Base-by-base conservation (phyloP, 2,797 vertebrate genomes). In the Galaxias olidus region DNA sequence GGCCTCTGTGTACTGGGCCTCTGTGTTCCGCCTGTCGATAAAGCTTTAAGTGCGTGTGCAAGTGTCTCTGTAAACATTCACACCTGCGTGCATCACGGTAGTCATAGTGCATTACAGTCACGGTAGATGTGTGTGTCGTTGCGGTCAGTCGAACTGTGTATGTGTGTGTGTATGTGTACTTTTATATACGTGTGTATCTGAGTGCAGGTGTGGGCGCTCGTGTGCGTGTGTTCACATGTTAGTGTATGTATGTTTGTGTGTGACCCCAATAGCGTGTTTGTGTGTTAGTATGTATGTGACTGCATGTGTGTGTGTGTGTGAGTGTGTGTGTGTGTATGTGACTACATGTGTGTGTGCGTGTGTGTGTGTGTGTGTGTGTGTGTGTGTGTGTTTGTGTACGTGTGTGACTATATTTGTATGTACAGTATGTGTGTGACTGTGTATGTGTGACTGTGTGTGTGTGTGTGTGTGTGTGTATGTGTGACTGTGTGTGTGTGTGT, bases 321-420 rank as follows among this genome's bases (percentile, higher is more conserved):
- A 44, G 19, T 12, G 46, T 40, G 59, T 20, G 40, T 14, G 49
- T 18, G 15, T 43, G 50, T 63, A 9, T 63, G 18, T 59, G 5
- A 42, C 17, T 15, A 11, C 9, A 8, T 47, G 45, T 47, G 45
- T 47, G 45, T 47, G 8, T 47, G 54, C 14, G 54, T 0, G 4
- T 40, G 46, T 40, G 17, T 61, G 59, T 61, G 45, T 49, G 59
- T 30, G 46, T 30, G 45, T 30, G n/a, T 52, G 43, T 45, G 14
- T 30, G 19, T 20, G 42, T 63, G 61, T 55, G 10, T 45, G 51
- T 45, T 18, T 65, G 52, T 41, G 63, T 55, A n/a, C 50, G 11
- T 50, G 52, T 48, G 19, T 58, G n/a, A n/a, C n/a, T n/a, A n/a
- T n/a, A n/a, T n/a, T n/a, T n/a, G n/a, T n/a, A n/a, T n/a, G n/a